Base-by-base conservation (phyloP, 2,797 vertebrate genomes). In the Sebastes baramenuke region DNA sequence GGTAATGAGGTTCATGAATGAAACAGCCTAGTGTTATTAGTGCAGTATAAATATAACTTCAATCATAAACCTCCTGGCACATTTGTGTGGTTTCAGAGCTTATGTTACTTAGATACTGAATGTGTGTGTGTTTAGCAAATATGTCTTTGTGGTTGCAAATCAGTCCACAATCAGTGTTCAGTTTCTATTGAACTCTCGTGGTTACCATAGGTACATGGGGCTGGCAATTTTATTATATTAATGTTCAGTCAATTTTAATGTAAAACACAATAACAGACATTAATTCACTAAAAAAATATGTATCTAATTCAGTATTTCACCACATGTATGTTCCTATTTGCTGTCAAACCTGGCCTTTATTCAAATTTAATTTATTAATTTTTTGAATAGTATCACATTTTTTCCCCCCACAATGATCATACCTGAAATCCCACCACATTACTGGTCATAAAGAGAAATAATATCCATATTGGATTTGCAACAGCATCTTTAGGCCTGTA, bases 81-180 rank as follows among this genome's bases (percentile, higher is more conserved):
- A n/a, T 29, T 46, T 46, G 62, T 80, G 38, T 14, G 75, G 24
- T 79, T 76, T 75, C 34, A 30, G 5, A 67, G 32, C 42, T n/a
- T 46, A 11, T 22, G 75, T 83, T 81, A 62, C 65, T 75, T n/a
- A 7, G 75, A 77, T 75, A 76, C 77, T 27, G 67, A 3, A 6
- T 13, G 2, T 62, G n/a, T 64, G 38, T 67, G 49, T 55, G 29
- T 55, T 60, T 24, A n/a, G 55, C 12, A 59, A 49, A 75, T 60
- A 36, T 38, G 2, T 70, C n/a, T 49, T 55, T 74, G 29, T 68
- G n/a, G 1, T 32, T 36, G 66, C 62, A 76, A 73, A 74, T 52
- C 42, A 32, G 22, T 38, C 11, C 16, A 65, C 52, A 30, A 14
- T 34, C 29, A 72, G 65, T 5, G 20, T 2, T 29, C 1, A 38